phyloP scores from a whole-genome alignment of 2,888 invertebrate species.

The Meliscaeva auricollis region DNA sequence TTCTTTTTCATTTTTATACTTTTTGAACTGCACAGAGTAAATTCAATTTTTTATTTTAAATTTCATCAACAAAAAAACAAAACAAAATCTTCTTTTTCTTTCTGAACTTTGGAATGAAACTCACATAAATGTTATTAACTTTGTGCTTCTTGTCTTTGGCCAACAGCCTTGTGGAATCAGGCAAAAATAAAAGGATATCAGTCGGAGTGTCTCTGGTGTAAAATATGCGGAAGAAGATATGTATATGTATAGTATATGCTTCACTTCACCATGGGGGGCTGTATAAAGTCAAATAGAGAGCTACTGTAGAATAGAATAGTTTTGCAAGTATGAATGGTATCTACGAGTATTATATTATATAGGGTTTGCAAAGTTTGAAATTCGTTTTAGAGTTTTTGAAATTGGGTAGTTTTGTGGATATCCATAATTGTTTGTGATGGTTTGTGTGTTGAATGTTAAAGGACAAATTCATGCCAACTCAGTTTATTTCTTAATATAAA shows the following conservation, averaged over 20 bases:
- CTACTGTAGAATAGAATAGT: neutral
- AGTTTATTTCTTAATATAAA: neutral
- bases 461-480: neutral
- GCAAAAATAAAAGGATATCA: constrained; percentile 29
- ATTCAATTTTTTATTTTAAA: constrained; percentile 6
- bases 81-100: constrained; percentile 16
- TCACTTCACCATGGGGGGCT: neutral
- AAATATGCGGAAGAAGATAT: too few species aligned
- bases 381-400: neutral
- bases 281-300: neutral
- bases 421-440: neutral
- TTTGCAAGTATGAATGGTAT: constrained; percentile 2
- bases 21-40: neutral
- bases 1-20: neutral
- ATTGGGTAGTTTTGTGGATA: neutral
- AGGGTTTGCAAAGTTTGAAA: neutral
- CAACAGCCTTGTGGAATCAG: constrained; percentile 25
- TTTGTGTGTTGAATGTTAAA: neutral
- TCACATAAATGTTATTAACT: constrained; percentile 56
- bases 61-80: constrained; percentile 20
- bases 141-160: constrained; percentile 11
- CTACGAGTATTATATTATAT: too few species aligned
- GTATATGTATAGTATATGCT: constrained; percentile 32
- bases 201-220: constrained; percentile 45
- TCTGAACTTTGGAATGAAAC: constrained; percentile 26